phyloP scores from a whole-genome alignment of 1,140 invertebrate species.

The Semibalanus balanoides region DNA sequence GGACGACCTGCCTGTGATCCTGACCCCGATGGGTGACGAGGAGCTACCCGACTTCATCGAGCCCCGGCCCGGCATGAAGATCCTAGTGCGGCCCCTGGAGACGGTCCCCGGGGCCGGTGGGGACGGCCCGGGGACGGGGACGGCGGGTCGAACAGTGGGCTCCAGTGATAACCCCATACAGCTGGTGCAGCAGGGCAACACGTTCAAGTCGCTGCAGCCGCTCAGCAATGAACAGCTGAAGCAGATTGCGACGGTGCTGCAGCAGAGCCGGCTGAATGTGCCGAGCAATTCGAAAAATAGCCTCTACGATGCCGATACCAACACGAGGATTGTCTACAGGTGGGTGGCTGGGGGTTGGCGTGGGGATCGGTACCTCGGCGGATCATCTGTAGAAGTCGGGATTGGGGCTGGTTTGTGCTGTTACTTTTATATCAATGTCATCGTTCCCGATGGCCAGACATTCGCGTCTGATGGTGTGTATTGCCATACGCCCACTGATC shows the following conservation, averaged over 20 bases:
- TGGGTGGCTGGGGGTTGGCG: neutral
- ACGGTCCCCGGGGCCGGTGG: neutral
- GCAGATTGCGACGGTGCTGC: conserved; percentile 44
- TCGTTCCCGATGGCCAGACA: no score
- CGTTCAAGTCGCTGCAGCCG: conserved; percentile 41
- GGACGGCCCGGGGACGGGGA: neutral
- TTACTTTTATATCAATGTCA: no score
- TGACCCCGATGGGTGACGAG: neutral
- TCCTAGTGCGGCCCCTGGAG: conserved; percentile 2
- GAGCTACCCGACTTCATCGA: conserved; percentile 1
- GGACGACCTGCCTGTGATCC: neutral
- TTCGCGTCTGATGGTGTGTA: no score
- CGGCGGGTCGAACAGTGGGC: conserved; percentile 30
- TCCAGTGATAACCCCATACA: conserved; percentile 47
- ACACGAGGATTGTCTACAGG: conserved; percentile 44
- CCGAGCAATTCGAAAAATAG: conserved; percentile 32
- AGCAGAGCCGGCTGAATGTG: conserved; percentile 34
- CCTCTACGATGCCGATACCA: conserved; percentile 38
- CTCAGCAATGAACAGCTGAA: conserved; percentile 41
- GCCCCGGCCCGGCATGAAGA: neutral
- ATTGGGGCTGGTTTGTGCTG: no score
- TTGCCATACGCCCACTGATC: no score
- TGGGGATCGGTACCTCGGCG: no score
- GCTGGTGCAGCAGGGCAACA: conserved; percentile 45
- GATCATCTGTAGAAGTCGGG: no score